Conservation (phyloP, 2,797 vertebrate genomes). For the Sebastiscus albofasciatus region DNA sequence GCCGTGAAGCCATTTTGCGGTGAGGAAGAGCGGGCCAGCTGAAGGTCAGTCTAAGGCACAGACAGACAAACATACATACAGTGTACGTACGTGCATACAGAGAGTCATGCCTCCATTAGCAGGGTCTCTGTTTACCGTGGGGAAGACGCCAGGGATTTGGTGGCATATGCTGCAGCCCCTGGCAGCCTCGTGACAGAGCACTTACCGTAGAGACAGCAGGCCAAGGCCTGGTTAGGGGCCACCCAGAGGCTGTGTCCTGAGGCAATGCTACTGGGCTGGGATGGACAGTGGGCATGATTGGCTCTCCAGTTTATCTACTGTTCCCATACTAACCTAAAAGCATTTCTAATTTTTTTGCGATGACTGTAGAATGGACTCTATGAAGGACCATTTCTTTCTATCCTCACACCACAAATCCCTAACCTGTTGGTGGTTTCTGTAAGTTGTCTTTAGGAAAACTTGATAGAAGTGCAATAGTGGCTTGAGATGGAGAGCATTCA, state of each 20-base stretch:
- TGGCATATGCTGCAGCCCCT: constrained; percentile 86
- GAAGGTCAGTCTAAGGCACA: constrained; percentile 74
- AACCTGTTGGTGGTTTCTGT: not conserved
- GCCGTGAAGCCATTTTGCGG: constrained; percentile 55
- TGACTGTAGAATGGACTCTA: constrained; percentile 7
- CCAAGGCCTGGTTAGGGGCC: constrained; percentile 77
- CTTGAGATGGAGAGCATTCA: not conserved
- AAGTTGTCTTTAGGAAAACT: not conserved
- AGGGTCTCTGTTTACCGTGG: constrained; percentile 81
- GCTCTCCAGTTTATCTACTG: constrained; percentile 56
- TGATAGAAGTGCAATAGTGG: not conserved
- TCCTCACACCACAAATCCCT: not conserved
- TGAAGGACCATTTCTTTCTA: not conserved
- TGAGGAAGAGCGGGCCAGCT: constrained; percentile 62
- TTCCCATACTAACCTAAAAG: constrained; percentile 48
- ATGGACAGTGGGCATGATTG: constrained; percentile 67
- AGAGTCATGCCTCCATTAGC: constrained; percentile 80
- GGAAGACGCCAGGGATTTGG: constrained; percentile 81
- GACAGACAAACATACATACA: constrained; percentile 46
- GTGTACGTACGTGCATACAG: constrained; percentile 17
- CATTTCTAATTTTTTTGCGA: constrained; percentile 33
- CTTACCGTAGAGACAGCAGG: constrained; percentile 83
- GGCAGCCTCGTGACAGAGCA: constrained; percentile 87
- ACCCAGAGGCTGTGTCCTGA: constrained; percentile 80
- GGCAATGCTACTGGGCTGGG: constrained; percentile 80